These are phyloP conservation scores for Leptinotarsa peninsularis DNA, from an alignment of 2,888 invertebrate genomes.

Conservation along the genomic window DNA sequence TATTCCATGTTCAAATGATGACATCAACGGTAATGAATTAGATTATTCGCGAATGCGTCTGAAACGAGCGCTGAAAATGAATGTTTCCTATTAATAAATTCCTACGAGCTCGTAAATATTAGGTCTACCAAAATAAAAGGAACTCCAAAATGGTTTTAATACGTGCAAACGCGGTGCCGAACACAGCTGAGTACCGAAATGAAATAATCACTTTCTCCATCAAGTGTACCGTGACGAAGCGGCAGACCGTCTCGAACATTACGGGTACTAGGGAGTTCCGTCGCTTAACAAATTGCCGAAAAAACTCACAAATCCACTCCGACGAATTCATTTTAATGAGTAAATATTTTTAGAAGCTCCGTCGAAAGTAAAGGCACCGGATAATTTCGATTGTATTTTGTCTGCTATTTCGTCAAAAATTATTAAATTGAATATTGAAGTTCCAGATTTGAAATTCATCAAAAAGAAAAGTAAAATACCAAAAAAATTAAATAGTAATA, in stretches of 20 bases:
- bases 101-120: constrained; percentile 49
- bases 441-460: too few relatives aligned
- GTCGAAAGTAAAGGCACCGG: background rate
- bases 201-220: constrained; percentile 54
- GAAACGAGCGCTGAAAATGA: constrained; percentile 34
- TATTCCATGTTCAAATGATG: constrained; percentile 30
- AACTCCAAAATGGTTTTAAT: constrained; percentile 48
- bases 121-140: constrained; percentile 48
- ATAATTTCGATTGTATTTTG: background rate
- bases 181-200: constrained; percentile 52
- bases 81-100: constrained; percentile 47
- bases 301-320: constrained; percentile 47
- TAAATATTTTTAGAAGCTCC: constrained; percentile 42
- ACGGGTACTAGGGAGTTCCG: constrained; percentile 46
- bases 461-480: too few relatives aligned
- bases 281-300: constrained; percentile 54
- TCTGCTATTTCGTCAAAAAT: background rate
- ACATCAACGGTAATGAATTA: constrained; percentile 34
- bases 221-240: constrained; percentile 54
- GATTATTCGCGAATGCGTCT: constrained; percentile 34
- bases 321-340: constrained; percentile 42
- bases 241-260: constrained; percentile 51
- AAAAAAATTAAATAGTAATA: too few relatives aligned
- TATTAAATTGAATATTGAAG: too few relatives aligned
- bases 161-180: constrained; percentile 49